A percentile compares a stretch with the other conserved stretches of the same genome.
Evolutionary conservation across 2,888 invertebrate genomes (phyloP).

Genomic region (Cotesia congregata): DNA sequence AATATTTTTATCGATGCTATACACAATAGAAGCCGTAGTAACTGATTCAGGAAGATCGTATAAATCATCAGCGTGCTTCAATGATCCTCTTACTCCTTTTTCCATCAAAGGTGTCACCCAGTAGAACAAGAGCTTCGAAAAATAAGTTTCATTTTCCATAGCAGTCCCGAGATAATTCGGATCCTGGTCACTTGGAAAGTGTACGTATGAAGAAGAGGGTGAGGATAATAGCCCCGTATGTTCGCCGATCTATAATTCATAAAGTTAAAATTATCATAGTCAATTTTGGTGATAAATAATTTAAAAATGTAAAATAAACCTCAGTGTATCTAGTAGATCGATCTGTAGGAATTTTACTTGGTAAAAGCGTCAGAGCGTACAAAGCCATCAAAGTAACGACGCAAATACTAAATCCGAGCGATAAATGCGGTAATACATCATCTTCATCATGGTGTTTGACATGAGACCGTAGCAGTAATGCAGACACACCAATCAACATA

Average conservation of each 20-base stretch:
- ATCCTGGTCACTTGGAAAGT: conserved; percentile 78
- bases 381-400: conserved; percentile 77
- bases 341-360: conserved; percentile 66
- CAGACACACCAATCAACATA: conserved; percentile 77
- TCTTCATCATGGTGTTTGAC: conserved; percentile 64
- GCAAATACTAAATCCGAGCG: conserved; percentile 76
- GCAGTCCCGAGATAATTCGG: conserved; percentile 84
- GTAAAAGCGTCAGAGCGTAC: conserved; percentile 81
- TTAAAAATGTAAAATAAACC: conserved; percentile 66
- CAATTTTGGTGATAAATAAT: not conserved
- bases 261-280: conserved; percentile 21
- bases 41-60: conserved; percentile 83
- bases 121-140: conserved; percentile 84
- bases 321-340: conserved; percentile 72
- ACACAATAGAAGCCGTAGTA: conserved; percentile 75
- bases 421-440: conserved; percentile 65
- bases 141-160: conserved; percentile 80
- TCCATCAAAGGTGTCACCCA: conserved; percentile 91
- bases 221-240: conserved; percentile 74
- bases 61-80: conserved; percentile 84
- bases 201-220: conserved; percentile 72
- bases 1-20: conserved; percentile 74
- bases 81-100: conserved; percentile 82
- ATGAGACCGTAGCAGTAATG: conserved; percentile 75
- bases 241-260: conserved; percentile 72